These are phyloP conservation scores for Apodemus speciosus DNA, from an alignment of 2,113 vertebrate species.

Conservation along the genomic window DNA sequence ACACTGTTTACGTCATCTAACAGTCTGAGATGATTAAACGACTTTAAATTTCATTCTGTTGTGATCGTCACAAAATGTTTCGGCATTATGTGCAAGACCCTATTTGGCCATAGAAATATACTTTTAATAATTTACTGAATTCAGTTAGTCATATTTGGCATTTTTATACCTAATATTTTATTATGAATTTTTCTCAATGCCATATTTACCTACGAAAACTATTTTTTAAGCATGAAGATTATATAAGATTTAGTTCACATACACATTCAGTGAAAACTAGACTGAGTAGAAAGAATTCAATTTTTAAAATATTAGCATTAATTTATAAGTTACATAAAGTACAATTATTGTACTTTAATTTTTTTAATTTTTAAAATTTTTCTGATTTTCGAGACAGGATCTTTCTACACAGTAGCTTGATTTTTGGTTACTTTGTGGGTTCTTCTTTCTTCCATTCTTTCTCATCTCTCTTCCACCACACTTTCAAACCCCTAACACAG, in stretches of 20 bases:
- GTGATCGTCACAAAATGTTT: not conserved
- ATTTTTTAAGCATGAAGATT: not conserved
- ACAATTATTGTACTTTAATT: not conserved
- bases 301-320: not conserved
- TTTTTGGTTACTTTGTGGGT: no score
- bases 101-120: not conserved
- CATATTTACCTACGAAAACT: not conserved
- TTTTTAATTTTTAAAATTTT: not conserved
- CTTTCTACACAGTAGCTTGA: not conserved
- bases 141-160: slow-evolving; percentile 1
- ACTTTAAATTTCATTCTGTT: not conserved
- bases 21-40: not conserved
- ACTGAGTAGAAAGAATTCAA: not conserved
- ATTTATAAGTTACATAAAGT: not conserved
- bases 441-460: no score
- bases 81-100: not conserved
- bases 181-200: not conserved
- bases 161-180: not conserved
- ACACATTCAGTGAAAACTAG: not conserved
- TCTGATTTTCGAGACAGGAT: not conserved
- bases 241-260: not conserved
- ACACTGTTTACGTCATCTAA: not conserved
- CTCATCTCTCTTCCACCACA: no score
- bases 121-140: slow-evolving; percentile 25
- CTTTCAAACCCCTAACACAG: no score